Evolutionary conservation across 2,113 vertebrate species (phyloP), one percentile per base, ranked within the genome.

Genomic region (Hipposideros armiger): DNA sequence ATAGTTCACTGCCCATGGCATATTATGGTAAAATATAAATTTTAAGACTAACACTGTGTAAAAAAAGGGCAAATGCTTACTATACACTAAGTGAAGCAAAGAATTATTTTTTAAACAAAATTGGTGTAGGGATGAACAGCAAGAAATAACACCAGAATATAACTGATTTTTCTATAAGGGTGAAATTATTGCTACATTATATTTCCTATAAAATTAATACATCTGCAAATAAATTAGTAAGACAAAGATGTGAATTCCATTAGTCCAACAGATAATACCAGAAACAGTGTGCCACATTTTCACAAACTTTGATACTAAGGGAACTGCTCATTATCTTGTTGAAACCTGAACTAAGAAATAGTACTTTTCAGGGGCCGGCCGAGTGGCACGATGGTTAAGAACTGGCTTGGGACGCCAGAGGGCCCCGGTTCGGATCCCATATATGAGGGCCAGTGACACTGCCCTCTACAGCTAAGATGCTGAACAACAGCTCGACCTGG

Each of bases 211-310:
- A 92, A 94, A 92, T 92, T n/a, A 92, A 73, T 36, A 89, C 8
- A 95, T 7, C 52, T 82, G 52, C 67, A 90, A 93, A 92, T 42
- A 90, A 93, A 92, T 42, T 81, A 58, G 64, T 22, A 84, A 91
- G 16, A 87, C 47, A 36, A 80, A 74, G 28, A 76, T 87, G 52
- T 64, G 52, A 90, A 90, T 11, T 56, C 10, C 50, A 90, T 86
- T 96, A 87, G 56, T 93, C 45, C 62, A 95, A 92, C 8, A 89
- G 52, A 45, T 60, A 70, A 62, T 60, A 92, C 62, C 24, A 81
- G 72, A 93, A 93, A 42, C 52, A 86, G 7, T 86, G 7, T 76
- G 58, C 56, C 66, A 77, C 62, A 96, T 87, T 90, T 77, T 91
- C 76, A 82, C 14, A 95, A 28, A 82, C 70, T 78, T 69, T 80